Conservation (phyloP, 2,888 invertebrate species). For the Eumacrocentrus americanus region DNA sequence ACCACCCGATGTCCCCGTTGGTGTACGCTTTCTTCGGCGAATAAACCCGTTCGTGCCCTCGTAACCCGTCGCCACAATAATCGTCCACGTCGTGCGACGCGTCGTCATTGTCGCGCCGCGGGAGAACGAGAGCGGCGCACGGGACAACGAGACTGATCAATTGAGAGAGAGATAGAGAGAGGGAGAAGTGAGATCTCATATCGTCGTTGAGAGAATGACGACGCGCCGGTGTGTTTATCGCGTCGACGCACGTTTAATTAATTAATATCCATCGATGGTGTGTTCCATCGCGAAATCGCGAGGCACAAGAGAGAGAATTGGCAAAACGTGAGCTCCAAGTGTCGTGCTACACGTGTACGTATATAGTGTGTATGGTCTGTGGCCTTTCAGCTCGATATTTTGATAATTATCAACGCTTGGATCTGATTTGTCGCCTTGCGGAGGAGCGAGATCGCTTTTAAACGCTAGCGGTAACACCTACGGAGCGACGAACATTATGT, state of each 20-base stretch:
- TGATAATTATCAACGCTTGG: neutral
- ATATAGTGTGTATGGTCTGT: slow-evolving; percentile 35
- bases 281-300: slow-evolving; percentile 1
- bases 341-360: slow-evolving; percentile 44
- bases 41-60: neutral
- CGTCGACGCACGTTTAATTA: slow-evolving; percentile 23
- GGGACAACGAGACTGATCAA: neutral
- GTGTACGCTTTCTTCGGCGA: neutral
- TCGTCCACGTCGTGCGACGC: neutral
- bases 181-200: neutral
- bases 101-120: neutral
- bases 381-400: slow-evolving; percentile 20
- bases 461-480: neutral
- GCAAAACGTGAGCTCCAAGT: slow-evolving; percentile 30
- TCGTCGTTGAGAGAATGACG: slow-evolving; percentile 4
- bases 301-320: slow-evolving; percentile 3
- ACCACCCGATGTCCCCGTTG: slow-evolving; percentile 23
- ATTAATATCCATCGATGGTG: slow-evolving; percentile 16
- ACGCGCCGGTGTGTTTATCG: slow-evolving; percentile 22
- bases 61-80: neutral
- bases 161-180: neutral
- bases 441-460: too few relatives aligned
- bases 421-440: neutral
- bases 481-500: neutral
- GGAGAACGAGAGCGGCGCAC: neutral